Evolutionary conservation across 2,113 vertebrate genomes (phyloP).

Genomic region (Cynoglossus semilaevis): DNA sequence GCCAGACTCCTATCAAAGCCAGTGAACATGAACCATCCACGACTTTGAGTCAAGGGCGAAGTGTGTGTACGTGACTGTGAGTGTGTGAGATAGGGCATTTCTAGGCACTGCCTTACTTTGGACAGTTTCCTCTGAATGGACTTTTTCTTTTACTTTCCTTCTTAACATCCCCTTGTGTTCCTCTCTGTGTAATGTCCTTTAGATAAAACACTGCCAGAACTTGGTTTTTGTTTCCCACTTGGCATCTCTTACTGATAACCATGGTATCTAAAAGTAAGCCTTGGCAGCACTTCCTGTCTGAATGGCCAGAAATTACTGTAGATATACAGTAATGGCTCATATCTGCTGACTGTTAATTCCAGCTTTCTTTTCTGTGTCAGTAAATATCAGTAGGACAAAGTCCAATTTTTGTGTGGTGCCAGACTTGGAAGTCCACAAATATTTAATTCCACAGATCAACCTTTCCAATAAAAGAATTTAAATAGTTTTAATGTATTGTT

Average conservation of each 20-base stretch:
- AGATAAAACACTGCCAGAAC: slow-evolving; percentile 67
- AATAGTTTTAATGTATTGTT: no score
- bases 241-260: slow-evolving; percentile 60
- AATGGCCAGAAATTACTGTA: slow-evolving; percentile 10
- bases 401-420: slow-evolving; percentile 51
- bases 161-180: slow-evolving; percentile 47
- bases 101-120: slow-evolving; percentile 59
- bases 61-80: slow-evolving; percentile 23
- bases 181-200: slow-evolving; percentile 55
- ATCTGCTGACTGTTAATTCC: slow-evolving; percentile 73
- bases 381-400: slow-evolving; percentile 24
- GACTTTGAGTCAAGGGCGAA: slow-evolving; percentile 61
- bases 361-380: no score
- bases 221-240: slow-evolving; percentile 62
- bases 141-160: slow-evolving; percentile 41
- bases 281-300: slow-evolving; percentile 48
- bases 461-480: no score
- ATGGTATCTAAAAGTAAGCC: slow-evolving; percentile 64
- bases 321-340: slow-evolving; percentile 34
- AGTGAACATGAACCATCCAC: slow-evolving; percentile 44
- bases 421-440: slow-evolving; percentile 43
- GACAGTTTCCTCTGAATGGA: slow-evolving; percentile 46
- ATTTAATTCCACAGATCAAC: slow-evolving; percentile 29
- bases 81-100: slow-evolving; percentile 27
- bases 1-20: slow-evolving; percentile 52